A percentile compares a stretch with the other conserved stretches of the same genome.
These are phyloP conservation scores for Xiphias gladius DNA, from an alignment of 2,113 vertebrate species.

Conservation along the genomic window DNA sequence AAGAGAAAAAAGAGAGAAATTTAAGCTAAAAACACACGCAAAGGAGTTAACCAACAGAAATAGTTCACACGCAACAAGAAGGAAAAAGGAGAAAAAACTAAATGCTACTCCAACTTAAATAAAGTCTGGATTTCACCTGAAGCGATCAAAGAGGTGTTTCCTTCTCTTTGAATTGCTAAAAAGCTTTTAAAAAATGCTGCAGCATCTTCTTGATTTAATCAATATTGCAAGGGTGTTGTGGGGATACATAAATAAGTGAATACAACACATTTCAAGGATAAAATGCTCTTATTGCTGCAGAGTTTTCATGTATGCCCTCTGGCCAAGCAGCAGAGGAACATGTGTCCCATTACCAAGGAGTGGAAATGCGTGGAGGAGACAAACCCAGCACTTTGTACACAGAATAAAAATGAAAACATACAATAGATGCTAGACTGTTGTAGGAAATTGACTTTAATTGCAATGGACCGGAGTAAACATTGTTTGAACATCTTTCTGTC, in stretches of 20 bases:
- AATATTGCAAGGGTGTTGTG: conserved; percentile 80
- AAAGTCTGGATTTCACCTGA: conserved; percentile 71
- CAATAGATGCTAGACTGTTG: not conserved
- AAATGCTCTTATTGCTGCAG: conserved; percentile 79
- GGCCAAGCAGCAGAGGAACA: conserved; percentile 68
- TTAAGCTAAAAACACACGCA: not conserved
- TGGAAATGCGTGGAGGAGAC: conserved; percentile 11
- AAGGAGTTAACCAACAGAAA: conserved; percentile 23
- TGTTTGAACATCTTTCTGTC: not conserved
- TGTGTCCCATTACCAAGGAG: conserved; percentile 60
- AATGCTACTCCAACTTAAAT: conserved; percentile 13
- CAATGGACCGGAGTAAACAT: not conserved
- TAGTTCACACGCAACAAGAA: not conserved
- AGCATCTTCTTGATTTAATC: conserved; percentile 63
- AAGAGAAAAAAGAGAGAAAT: conserved; percentile 19
- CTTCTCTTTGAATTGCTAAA: conserved; percentile 58
- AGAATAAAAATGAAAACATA: conserved; percentile 24
- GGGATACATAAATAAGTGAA: conserved; percentile 75
- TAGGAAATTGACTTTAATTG: not conserved
- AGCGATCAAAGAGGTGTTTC: conserved; percentile 66
- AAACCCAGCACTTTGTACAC: conserved; percentile 20
- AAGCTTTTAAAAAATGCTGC: conserved; percentile 77
- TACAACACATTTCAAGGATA: conserved; percentile 69
- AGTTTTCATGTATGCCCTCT: conserved; percentile 71
- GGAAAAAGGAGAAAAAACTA: not conserved